Conservation (phyloP, 1,140 invertebrate species). For the Ceratitis capitata region DNA sequence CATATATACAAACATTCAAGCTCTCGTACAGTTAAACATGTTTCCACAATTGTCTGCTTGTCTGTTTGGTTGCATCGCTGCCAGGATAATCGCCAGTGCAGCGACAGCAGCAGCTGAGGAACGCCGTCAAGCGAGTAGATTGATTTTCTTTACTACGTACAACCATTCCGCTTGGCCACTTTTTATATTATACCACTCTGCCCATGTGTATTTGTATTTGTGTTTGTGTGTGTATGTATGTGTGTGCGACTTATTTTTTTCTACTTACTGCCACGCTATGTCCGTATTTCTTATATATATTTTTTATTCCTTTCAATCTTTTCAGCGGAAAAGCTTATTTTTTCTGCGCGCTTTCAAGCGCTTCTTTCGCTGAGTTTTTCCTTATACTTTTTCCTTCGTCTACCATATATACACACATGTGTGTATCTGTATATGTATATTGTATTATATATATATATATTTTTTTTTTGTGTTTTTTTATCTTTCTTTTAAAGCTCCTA, state of each 20-base stretch:
- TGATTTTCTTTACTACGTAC: slow-evolving; percentile 30
- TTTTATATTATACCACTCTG: slow-evolving; percentile 2
- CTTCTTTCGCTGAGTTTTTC: not conserved
- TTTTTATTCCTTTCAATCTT: not conserved
- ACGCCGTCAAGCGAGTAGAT: slow-evolving; percentile 29
- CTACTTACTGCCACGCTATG: not conserved
- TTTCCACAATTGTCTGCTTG: slow-evolving; percentile 10
- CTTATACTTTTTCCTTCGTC: not conserved
- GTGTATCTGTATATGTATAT: not conserved
- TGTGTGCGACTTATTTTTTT: not conserved
- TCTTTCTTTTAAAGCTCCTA: not conserved
- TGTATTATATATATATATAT: not conserved
- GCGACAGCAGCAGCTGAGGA: not conserved
- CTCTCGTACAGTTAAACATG: not conserved
- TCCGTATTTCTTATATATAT: not conserved
- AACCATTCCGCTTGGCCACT: slow-evolving; percentile 18
- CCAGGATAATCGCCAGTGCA: not conserved
- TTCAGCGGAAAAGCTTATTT: slow-evolving; percentile 23
- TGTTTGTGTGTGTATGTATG: not conserved
- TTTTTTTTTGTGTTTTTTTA: not conserved
- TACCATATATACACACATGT: not conserved
- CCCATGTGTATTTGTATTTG: not conserved
- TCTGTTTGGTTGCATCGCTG: not conserved
- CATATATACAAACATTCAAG: not conserved
- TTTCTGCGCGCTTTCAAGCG: not conserved